Base-by-base conservation (phyloP, 2,113 vertebrate genomes). In the Blennius ocellaris region DNA sequence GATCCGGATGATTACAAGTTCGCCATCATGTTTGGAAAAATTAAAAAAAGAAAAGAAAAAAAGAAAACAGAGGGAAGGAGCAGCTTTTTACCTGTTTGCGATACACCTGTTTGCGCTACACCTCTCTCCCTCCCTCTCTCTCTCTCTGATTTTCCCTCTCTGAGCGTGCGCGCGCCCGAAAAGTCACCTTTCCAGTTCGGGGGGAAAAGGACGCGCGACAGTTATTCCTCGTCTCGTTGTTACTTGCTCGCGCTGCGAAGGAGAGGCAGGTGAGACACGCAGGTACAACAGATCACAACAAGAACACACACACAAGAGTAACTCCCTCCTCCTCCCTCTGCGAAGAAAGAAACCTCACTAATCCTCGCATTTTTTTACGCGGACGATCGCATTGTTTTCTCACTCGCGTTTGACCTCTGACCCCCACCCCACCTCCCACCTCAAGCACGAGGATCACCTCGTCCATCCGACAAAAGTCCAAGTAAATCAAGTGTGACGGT, bases 101-200 rank as follows among this genome's bases (percentile, higher is more conserved):
- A 82, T 92, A 86, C 90, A 92, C 90, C 90, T 92, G 91, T 90
- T 85, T 86, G 62, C 54, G 51, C 53, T 64, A 16, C 64, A 40
- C 66, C 36, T 16, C 44, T 2, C 16, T 39, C 53, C 30, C 38
- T 16, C 36, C 15, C 30, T 12, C 39, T 21, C 54, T 47, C 40
- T 61, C 59, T 52, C n/a, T n/a, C n/a, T n/a, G n/a, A n/a, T n/a
- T n/a, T n/a, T n/a, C n/a, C n/a, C n/a, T n/a, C n/a, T n/a, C n/a
- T n/a, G n/a, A n/a, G n/a, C n/a, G n/a, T n/a, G n/a, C n/a, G n/a
- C n/a, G n/a, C n/a, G n/a, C n/a, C n/a, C n/a, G 6, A 41, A 62
- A 88, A 93, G 69, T 75, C 66, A 64, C 76, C 71, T 67, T 79
- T 87, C 90, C 81, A 58, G 90, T 93, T 91, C 61, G 76, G 73